phyloP scores from a whole-genome alignment of 2,797 vertebrate genomes.

The Centroberyx gerrardi region DNA sequence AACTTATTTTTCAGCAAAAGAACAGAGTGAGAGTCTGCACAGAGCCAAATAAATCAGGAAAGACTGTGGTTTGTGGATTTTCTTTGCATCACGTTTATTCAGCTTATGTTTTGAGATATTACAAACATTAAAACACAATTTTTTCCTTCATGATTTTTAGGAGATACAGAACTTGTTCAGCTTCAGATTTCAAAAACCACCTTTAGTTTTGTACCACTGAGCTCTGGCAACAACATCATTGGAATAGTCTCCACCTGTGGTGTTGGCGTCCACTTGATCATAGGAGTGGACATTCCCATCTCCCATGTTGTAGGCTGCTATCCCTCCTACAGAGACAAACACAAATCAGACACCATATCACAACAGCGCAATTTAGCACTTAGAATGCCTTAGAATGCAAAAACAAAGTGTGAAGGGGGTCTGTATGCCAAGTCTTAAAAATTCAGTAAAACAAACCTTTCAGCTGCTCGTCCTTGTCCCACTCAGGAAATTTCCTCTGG shows the following conservation, averaged over 20 bases:
- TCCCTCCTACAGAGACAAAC: constrained; percentile 52
- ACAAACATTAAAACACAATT: background rate
- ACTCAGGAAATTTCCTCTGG: accelerated
- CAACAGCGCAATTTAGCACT: background rate
- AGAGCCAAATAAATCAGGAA: background rate
- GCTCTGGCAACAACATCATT: constrained; percentile 70
- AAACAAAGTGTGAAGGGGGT: too few relatives aligned
- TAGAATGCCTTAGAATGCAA: too few relatives aligned
- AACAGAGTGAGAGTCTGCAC: background rate
- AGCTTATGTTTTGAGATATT: background rate
- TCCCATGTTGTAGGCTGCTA: constrained; percentile 71
- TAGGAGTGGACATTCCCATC: constrained; percentile 8
- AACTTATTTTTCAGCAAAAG: too few relatives aligned
- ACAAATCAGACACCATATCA: background rate
- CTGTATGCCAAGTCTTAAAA: too few relatives aligned
- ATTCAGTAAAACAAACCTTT: constrained; percentile 64
- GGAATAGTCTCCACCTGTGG: constrained; percentile 60
- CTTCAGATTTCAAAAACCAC: constrained; percentile 8
- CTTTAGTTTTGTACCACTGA: constrained; percentile 54
- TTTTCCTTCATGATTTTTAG: background rate
- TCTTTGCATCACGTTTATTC: background rate
- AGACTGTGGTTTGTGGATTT: background rate
- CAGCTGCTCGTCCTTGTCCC: constrained; percentile 41
- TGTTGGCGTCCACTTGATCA: background rate
- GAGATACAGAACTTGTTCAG: background rate